Evolutionary conservation across 2,888 invertebrate genomes (phyloP).

Genomic region (Dryomyza anilis): DNA sequence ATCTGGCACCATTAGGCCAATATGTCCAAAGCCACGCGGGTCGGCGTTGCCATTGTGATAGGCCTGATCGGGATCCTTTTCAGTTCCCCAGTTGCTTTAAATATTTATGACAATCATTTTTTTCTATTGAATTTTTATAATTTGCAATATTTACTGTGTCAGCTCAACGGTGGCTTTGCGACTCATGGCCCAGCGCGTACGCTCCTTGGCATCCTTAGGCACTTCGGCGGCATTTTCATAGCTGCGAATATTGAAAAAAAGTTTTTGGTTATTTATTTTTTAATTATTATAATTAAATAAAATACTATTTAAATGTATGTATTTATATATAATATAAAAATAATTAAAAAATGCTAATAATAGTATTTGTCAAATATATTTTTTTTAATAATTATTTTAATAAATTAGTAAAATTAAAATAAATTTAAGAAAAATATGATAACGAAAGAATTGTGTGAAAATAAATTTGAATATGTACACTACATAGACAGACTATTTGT

Average conservation of each 20-base stretch:
- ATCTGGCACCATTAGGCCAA: conserved; percentile 88
- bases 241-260: conserved; percentile 39
- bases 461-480: too few relatives aligned
- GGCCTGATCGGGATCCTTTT: conserved; percentile 74
- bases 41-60: conserved; percentile 93
- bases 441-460: too few relatives aligned
- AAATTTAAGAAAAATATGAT: too few relatives aligned
- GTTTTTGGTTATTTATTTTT: too few relatives aligned
- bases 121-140: background rate
- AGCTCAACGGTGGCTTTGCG: conserved; percentile 88
- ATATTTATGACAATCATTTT: conserved; percentile 10
- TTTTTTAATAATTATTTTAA: too few relatives aligned
- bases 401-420: too few relatives aligned
- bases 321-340: background rate
- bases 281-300: too few relatives aligned
- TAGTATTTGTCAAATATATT: too few relatives aligned
- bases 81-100: conserved; percentile 94
- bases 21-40: conserved; percentile 90
- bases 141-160: conserved; percentile 77
- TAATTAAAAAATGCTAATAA: too few relatives aligned
- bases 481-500: too few relatives aligned
- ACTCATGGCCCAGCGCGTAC: conserved; percentile 77
- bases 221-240: conserved; percentile 79
- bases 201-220: conserved; percentile 72
- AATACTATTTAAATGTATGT: background rate